Conservation (phyloP, 2,113 vertebrate species). For the Antidorcas marsupialis region DNA sequence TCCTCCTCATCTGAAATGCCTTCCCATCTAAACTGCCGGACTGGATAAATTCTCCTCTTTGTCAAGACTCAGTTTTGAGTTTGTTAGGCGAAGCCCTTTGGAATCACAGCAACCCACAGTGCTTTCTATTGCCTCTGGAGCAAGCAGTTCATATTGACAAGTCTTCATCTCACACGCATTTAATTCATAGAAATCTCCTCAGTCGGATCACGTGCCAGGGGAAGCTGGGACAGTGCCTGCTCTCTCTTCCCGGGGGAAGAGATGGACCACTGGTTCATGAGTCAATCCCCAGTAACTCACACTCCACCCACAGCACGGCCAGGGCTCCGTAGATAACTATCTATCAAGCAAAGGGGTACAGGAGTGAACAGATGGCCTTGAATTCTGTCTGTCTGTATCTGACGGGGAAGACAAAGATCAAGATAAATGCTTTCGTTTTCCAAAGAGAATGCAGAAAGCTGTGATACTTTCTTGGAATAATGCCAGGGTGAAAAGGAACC, state of each 20-base stretch:
- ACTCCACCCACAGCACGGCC: rapidly evolving
- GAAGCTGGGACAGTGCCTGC: not conserved
- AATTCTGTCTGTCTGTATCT: not conserved
- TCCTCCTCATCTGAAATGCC: not conserved
- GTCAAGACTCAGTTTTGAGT: not conserved
- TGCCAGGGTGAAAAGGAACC: too few species aligned
- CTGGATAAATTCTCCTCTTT: not conserved
- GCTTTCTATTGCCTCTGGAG: not conserved
- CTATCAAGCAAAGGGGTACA: not conserved
- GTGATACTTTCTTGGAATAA: not conserved
- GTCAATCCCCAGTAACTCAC: not conserved
- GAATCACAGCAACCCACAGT: too few species aligned
- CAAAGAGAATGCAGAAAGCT: not conserved
- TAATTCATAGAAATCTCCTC: too few species aligned
- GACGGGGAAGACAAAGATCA: not conserved
- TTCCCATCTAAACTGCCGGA: not conserved
- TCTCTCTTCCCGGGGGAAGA: not conserved
- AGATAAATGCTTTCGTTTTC: not conserved
- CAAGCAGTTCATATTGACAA: rapidly evolving
- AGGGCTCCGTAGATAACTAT: not conserved
- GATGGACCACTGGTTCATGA: rapidly evolving
- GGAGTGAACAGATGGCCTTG: rapidly evolving
- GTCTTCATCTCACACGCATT: not conserved
- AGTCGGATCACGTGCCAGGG: rapidly evolving
- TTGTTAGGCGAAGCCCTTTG: not conserved